Base-by-base conservation (phyloP, 2,113 vertebrate species). In the Neoarius graeffei region DNA sequence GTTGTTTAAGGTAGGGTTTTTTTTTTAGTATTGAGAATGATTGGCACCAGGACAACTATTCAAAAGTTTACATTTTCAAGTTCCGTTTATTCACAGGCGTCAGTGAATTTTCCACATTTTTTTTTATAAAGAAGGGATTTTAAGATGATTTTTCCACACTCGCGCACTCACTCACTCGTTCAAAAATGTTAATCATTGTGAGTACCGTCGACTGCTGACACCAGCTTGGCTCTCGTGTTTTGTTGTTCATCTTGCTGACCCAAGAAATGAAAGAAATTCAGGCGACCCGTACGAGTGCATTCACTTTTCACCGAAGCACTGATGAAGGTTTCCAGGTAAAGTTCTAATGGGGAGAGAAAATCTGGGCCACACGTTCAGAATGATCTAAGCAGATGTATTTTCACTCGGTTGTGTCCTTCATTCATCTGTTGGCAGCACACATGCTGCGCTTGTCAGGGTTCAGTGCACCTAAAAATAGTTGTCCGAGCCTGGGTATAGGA, bases 401-500 rank as follows among this genome's bases (percentile, higher is more conserved):
- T 87, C 20, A 71, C 59, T 86, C 88, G 82, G 56, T 86, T 71
- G 79, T 67, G 52, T 85, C 85, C 85, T 85, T 73, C 77, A 76
- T 88, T 83, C 23, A 71, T 87, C 60, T 87, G 73, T 82, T n/a
- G 88, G 30, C 81, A 52, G 3, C 83, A 86, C 89, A 80, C 86
- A 79, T 80, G 81, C 82, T 83, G 74, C 67, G 64, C 62, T 48
- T 86, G 80, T 89, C 87, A 89, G 86, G 92, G 87, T 89, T 91
- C 84, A 89, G 83, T 89, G 91, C 92, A 92, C 88, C 95, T 91
- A 91, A 90, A 94, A 95, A 95, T 94, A 95, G 92, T 87, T 76
- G 89, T 89, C 6, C 69, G 48, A 60, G 81, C 52, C 71, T 52
- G 59, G 77, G 27, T 81, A 35, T 85, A 85, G 48, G 59, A 14